Conservation (phyloP, 2,888 invertebrate genomes). For the Athalia rosae region DNA sequence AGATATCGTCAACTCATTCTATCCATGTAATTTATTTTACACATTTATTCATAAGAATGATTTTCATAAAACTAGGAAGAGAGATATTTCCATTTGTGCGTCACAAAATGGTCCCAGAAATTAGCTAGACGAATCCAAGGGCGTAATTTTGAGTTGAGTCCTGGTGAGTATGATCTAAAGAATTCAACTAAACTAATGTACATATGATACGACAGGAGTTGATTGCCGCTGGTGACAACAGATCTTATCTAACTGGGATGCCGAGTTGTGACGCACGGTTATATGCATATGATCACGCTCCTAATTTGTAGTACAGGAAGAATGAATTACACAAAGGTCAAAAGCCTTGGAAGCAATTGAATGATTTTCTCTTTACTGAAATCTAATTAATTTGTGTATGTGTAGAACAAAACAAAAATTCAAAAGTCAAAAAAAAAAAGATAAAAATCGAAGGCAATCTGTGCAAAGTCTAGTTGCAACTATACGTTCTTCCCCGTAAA, state of each 20-base stretch:
- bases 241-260: slow-evolving; percentile 2
- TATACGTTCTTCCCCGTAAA: slow-evolving; percentile 26
- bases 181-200: slow-evolving; percentile 17
- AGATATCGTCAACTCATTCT: slow-evolving; percentile 15
- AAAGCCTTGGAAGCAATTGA: not conserved
- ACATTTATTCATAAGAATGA: slow-evolving; percentile 16
- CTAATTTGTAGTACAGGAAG: not conserved
- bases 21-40: slow-evolving; percentile 25
- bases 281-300: slow-evolving; percentile 16
- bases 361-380: not conserved
- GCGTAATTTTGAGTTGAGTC: not conserved
- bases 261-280: slow-evolving; percentile 30
- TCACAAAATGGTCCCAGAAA: slow-evolving; percentile 11
- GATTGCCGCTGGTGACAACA: not conserved
- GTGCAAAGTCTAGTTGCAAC: slow-evolving; percentile 22
- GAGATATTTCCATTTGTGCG: slow-evolving; percentile 19
- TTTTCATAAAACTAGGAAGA: slow-evolving; percentile 32
- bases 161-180: not conserved
- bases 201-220: not conserved
- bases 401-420: not conserved
- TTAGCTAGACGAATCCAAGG: not conserved
- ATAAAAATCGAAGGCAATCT: slow-evolving; percentile 10
- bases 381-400: not conserved
- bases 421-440: not conserved
- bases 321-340: not conserved